Base-by-base conservation (phyloP, 2,888 invertebrate genomes). In the Trachelus iudaicus region DNA sequence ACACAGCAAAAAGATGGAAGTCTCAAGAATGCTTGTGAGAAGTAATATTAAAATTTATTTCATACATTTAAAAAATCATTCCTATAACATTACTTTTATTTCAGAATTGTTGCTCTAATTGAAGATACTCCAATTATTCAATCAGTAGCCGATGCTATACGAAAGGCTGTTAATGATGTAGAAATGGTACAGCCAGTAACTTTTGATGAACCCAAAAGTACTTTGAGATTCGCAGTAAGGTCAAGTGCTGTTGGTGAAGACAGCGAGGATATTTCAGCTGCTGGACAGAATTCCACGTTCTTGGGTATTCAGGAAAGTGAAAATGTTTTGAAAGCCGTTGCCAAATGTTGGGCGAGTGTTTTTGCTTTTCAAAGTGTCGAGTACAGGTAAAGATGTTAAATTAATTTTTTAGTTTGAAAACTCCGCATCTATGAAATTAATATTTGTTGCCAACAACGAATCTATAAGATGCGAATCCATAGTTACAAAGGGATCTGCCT, bases 251-350 rank as follows among this genome's bases (percentile, higher is more conserved):
- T 96, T 73, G 95, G 95, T 6, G 97, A 97, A 92, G 97, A 97
- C 90, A 94, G 95, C 11, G 94, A 95, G 79, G 96, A 96, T 75
- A 92, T 96, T 15, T 97, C 97, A 0, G 95, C 96, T 4, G 97
- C 97, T 0, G 97, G 97, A 0, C 97, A 97, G 92, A 96, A 97
- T 92, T 95, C 95, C 80, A 96, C 96, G 0, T 94, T 95, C 80
- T 92, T 97, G 4, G 96, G 96, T 0, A 94, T 96, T 76, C 89
- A 89, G 69, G 93, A 93, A 1, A 90, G 92, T 69, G 91, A 90
- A 0, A 93, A 94, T 77, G 92, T 96, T 13, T 80, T 94, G 15
- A 87, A 92, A 40, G 95, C 94, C 11, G 92, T 97, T 1, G 92
- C 93, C 74, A 93, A 93, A 78, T 97, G 97, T 89, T 98, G 97